Evolutionary conservation across 2,888 invertebrate genomes (phyloP).

Genomic region (Blera fallax): DNA sequence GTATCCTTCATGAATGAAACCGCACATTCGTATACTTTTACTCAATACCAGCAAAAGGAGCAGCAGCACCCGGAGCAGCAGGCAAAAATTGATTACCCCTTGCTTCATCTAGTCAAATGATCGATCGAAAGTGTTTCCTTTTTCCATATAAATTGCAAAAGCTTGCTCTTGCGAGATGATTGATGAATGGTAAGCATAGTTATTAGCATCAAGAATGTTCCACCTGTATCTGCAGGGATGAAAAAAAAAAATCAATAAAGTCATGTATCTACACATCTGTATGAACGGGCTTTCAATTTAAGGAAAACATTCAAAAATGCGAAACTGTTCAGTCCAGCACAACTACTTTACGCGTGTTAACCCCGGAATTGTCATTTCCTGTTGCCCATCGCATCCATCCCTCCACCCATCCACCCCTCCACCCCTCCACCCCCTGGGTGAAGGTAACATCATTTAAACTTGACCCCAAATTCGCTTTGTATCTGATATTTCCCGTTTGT

Average conservation of each 20-base stretch:
- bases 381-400: background rate
- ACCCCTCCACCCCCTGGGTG: background rate
- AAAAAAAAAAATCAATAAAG: constrained; percentile 37
- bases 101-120: constrained; percentile 19
- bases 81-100: constrained; percentile 49
- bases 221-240: constrained; percentile 32
- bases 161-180: constrained; percentile 40
- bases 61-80: too few species aligned
- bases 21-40: constrained; percentile 37
- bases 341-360: background rate
- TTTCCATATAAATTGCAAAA: background rate
- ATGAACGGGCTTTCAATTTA: background rate
- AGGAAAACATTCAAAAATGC: background rate
- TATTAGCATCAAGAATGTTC: constrained; percentile 37
- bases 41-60: background rate
- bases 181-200: constrained; percentile 52
- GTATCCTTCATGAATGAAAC: constrained; percentile 63
- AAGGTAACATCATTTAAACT: constrained; percentile 65
- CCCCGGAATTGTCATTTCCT: constrained; percentile 4
- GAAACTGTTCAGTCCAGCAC: background rate
- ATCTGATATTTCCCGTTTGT: constrained; percentile 26
- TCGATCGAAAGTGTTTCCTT: constrained; percentile 46
- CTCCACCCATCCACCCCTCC: background rate
- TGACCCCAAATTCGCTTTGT: constrained; percentile 63
- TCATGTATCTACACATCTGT: background rate